Conservation (phyloP, 53 echinoderm and acorn worm genomes). For the Actinopyga echinites region DNA sequence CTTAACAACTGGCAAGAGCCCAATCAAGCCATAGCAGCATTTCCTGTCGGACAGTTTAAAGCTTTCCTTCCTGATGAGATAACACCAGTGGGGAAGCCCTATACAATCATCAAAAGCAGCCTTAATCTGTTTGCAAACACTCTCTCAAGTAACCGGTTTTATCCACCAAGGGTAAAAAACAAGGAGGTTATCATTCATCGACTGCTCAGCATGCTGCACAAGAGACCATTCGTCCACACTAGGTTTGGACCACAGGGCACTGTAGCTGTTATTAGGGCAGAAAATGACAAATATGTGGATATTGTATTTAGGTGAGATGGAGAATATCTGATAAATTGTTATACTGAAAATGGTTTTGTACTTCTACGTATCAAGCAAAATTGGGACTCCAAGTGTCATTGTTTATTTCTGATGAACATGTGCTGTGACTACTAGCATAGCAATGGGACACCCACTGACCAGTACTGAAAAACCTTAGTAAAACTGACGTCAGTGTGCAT, state of each 20-base stretch:
- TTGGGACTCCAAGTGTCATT: too few species aligned
- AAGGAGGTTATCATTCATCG: conserved; percentile 70
- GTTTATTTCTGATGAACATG: too few species aligned
- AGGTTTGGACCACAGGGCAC: conserved; percentile 91
- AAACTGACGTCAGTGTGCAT: too few species aligned
- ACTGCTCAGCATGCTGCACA: conserved; percentile 81
- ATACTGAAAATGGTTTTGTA: too few species aligned
- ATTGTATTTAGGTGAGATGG: conserved; percentile 79
- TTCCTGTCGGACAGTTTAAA: conserved; percentile 63
- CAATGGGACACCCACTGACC: too few species aligned
- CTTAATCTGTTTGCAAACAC: conserved; percentile 76
- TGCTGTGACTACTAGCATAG: too few species aligned
- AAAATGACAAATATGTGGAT: conserved; percentile 73
- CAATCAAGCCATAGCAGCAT: conserved; percentile 55
- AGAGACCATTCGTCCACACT: conserved; percentile 77
- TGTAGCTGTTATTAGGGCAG: conserved; percentile 73
- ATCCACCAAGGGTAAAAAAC: conserved; percentile 68
- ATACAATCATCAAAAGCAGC: conserved; percentile 75
- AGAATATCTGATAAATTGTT: too few species aligned
- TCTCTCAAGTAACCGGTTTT: conserved; percentile 92
- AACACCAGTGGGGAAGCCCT: conserved; percentile 67
- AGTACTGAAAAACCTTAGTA: too few species aligned
- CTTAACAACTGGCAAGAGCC: conserved; percentile 61
- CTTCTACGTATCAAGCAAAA: too few species aligned
- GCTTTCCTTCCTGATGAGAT: conserved; percentile 75